These are phyloP conservation scores for Jaculus jaculus DNA, from an alignment of 2,113 vertebrate species.

Conservation along the genomic window DNA sequence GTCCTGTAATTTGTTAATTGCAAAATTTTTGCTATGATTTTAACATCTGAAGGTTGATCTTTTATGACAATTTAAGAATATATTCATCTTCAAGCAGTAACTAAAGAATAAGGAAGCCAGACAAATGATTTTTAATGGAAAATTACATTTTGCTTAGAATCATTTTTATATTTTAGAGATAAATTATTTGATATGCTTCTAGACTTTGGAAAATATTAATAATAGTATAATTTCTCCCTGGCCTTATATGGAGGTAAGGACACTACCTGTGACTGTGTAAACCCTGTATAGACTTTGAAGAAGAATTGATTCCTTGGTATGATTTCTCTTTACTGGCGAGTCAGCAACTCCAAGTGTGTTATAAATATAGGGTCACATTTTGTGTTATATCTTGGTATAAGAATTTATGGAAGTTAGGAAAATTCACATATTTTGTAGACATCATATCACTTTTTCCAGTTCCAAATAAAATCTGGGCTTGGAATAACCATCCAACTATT, in stretches of 20 bases:
- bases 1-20: background rate
- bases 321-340: background rate
- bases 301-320: background rate
- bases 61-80: background rate
- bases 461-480: background rate
- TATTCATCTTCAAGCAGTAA: background rate
- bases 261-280: background rate
- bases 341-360: background rate
- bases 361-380: background rate
- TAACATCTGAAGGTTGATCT: background rate
- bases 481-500: background rate
- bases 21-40: background rate
- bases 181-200: background rate
- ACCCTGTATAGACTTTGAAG: background rate
- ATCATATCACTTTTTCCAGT: background rate
- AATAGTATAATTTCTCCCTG: background rate
- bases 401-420: background rate
- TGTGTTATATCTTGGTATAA: background rate
- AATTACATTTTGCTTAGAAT: background rate
- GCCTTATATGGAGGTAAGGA: background rate
- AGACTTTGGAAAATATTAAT: background rate
- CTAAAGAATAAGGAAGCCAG: background rate
- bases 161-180: constrained; percentile 3
- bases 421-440: background rate
- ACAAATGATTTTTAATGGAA: background rate